Conservation (phyloP, 2,888 invertebrate species). For the Cephus pulcher region DNA sequence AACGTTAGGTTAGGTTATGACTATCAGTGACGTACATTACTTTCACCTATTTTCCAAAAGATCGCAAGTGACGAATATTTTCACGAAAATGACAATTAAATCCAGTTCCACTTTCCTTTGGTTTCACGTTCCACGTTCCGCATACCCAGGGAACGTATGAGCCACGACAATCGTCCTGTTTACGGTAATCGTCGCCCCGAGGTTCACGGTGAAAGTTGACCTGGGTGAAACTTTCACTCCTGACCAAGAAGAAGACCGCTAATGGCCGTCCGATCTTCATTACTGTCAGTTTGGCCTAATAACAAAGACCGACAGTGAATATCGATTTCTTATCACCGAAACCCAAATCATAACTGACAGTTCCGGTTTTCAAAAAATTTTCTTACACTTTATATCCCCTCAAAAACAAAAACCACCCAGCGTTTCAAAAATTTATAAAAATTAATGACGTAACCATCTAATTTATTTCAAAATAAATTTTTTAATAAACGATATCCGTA, state of each 20-base stretch:
- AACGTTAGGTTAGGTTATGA: neutral
- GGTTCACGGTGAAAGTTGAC: neutral
- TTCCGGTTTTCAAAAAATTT: neutral
- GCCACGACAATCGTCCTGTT: neutral
- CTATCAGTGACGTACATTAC: neutral
- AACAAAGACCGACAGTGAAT: neutral
- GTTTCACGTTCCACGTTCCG: neutral
- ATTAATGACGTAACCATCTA: too few relatives aligned
- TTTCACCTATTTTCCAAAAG: neutral
- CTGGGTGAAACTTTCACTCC: neutral
- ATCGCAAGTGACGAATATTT: neutral
- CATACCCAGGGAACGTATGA: neutral
- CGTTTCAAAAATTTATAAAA: too few relatives aligned
- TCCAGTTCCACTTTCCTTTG: neutral
- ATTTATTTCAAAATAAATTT: too few relatives aligned
- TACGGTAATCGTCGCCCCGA: neutral
- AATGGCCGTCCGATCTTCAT: neutral
- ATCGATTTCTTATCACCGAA: neutral
- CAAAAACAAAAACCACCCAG: too few relatives aligned
- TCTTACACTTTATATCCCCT: too few relatives aligned
- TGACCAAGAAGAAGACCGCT: neutral
- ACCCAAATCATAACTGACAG: neutral
- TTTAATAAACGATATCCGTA: too few relatives aligned
- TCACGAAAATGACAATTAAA: neutral
- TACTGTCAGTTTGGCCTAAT: neutral